Base-by-base conservation (phyloP, 2,113 vertebrate species). In the Oncorhynchus nerka region DNA sequence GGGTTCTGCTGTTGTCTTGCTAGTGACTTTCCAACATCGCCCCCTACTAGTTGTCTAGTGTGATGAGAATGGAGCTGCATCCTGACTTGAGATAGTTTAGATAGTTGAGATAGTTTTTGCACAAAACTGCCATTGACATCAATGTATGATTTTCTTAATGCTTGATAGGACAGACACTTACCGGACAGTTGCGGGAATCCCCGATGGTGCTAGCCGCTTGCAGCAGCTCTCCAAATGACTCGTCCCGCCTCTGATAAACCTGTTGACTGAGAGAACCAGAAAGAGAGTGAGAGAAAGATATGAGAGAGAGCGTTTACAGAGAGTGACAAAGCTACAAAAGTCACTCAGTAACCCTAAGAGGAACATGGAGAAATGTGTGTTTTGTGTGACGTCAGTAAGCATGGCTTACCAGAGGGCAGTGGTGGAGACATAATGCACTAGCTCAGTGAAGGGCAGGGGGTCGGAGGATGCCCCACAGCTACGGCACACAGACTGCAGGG, bases 381-480 rank as follows among this genome's bases (percentile, higher is more conserved):
- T 62, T 16, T 22, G 59, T n/a, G 59, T 62, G 59, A 22, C n/a
- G n/a, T 62, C 59, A 62, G 15, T 55, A 4, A n/a, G 12, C 30
- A 70, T 64, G 67, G 66, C 94, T 96, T 95, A 99, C 98, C 98
- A 99, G 64, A 99, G 92, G 76, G 97, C 96, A 55, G 95, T 99
- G 79, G 95, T 99, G 79, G 98, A 99, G 93, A 99, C 95, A 59
- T 99, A 99, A 89, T 97, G 95, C 79, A 99, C 98, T 76, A 98
- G 95, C 83, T 99, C 97, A 0, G 96, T 99, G 74, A 98, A 99
- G 83, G 97, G 97, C 70, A 97, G 92, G 0, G 98, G 98, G 84
- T 99, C 98, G 13, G 98, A 99, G 0, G 98, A 97, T 1, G 97
- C 97, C 78, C 97, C 97, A 83, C 98, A 99, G 85, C 95, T 97